phyloP scores from a whole-genome alignment of 2,797 vertebrate genomes.

The Picus viridis region DNA sequence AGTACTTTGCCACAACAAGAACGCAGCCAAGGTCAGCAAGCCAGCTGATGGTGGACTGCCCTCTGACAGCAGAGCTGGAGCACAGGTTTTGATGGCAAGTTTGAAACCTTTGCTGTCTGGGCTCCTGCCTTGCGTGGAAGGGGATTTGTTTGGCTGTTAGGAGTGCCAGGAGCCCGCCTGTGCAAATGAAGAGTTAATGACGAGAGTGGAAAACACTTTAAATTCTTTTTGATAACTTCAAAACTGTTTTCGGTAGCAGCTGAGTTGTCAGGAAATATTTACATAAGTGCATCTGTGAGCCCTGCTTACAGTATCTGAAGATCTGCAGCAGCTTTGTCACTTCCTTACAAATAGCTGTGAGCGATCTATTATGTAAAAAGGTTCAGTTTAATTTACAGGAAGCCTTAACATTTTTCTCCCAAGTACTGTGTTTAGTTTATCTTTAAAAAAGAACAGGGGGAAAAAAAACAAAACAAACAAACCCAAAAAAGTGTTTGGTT shows the following conservation, averaged over 20 bases:
- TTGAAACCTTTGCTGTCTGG: neutral
- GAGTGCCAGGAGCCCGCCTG: neutral
- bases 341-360: conserved; percentile 70
- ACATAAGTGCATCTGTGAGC: conserved; percentile 66
- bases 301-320: conserved; percentile 40
- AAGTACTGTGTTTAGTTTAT: conserved; percentile 44
- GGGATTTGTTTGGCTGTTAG: neutral
- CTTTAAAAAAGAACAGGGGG: neutral
- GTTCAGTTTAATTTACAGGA: conserved; percentile 68
- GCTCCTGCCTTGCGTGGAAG: neutral
- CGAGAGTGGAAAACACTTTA: conserved; percentile 32
- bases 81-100: neutral
- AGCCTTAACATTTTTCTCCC: conserved; percentile 40
- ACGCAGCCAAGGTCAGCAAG: no score
- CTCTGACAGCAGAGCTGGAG: neutral
- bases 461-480: no score
- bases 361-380: conserved; percentile 71
- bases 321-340: conserved; percentile 52
- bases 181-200: conserved; percentile 56
- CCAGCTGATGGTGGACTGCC: neutral
- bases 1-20: no score
- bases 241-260: conserved; percentile 50
- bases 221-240: conserved; percentile 75
- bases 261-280: conserved; percentile 70
- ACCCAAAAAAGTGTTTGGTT: no score